These are phyloP conservation scores for Dicerorhinus sumatrensis DNA, from an alignment of 2,113 vertebrate species.

Conservation along the genomic window DNA sequence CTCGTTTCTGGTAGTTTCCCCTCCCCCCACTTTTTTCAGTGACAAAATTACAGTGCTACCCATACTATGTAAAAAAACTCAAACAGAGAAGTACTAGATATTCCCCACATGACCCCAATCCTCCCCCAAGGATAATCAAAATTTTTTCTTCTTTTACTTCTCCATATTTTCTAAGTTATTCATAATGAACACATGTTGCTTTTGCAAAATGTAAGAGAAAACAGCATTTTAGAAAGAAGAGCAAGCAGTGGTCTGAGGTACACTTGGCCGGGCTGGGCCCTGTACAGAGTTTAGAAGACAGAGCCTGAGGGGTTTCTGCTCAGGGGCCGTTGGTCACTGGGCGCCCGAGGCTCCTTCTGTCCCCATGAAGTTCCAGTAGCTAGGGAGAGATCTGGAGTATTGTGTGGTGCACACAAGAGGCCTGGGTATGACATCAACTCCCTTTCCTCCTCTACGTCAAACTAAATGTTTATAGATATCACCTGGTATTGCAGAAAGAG, in stretches of 20 bases:
- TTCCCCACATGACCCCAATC: neutral
- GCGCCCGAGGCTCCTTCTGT: neutral
- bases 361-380: neutral
- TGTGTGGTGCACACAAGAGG: neutral
- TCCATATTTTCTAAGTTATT: neutral
- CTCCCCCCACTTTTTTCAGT: neutral
- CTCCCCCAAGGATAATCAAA: neutral
- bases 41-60: neutral
- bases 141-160: neutral
- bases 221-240: neutral
- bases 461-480: neutral
- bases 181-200: neutral
- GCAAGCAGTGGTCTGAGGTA: neutral
- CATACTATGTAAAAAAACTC: neutral
- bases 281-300: neutral
- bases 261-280: neutral
- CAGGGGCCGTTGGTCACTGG: neutral
- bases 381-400: neutral
- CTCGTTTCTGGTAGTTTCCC: neutral
- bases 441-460: neutral
- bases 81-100: neutral
- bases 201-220: slow-evolving; percentile 36
- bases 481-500: neutral
- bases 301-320: neutral
- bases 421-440: neutral